Conservation (phyloP, 2,888 invertebrate genomes). For the Cephalotes varians region DNA sequence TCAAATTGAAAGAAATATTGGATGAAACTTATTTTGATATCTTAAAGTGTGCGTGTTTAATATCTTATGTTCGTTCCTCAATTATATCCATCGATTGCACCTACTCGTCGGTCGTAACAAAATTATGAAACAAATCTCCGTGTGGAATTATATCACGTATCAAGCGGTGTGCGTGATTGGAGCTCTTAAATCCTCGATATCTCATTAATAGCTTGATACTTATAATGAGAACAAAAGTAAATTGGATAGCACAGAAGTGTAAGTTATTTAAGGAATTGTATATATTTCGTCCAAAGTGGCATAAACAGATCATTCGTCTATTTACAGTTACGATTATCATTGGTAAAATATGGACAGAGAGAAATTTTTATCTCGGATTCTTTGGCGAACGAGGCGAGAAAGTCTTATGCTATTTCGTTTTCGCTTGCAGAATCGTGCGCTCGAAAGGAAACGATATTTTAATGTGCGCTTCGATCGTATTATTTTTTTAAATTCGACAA, state of each 20-base stretch:
- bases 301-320: slow-evolving; percentile 50
- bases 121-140: slow-evolving; percentile 20
- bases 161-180: slow-evolving; percentile 39
- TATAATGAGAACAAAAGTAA: slow-evolving; percentile 6
- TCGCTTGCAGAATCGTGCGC: slow-evolving; percentile 21
- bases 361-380: slow-evolving; percentile 6
- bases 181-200: neutral
- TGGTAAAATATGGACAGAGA: slow-evolving; percentile 44
- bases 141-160: slow-evolving; percentile 23
- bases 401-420: slow-evolving; percentile 21
- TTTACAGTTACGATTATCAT: slow-evolving; percentile 68
- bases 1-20: slow-evolving; percentile 11
- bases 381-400: slow-evolving; percentile 22
- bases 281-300: slow-evolving; percentile 45
- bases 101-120: neutral
- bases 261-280: slow-evolving; percentile 45
- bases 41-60: slow-evolving; percentile 45
- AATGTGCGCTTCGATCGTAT: slow-evolving; percentile 27
- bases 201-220: neutral
- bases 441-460: slow-evolving; percentile 29
- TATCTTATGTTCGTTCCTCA: neutral
- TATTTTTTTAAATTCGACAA: slow-evolving; percentile 6
- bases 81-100: neutral
- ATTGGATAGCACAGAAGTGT: slow-evolving; percentile 24
- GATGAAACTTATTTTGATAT: slow-evolving; percentile 2